Percentiles rank a stretch among this genome's conserved stretches.
These are phyloP conservation scores for Myrmophylax atrothorax DNA, from an alignment of 2,113 vertebrate species.

Conservation along the genomic window DNA sequence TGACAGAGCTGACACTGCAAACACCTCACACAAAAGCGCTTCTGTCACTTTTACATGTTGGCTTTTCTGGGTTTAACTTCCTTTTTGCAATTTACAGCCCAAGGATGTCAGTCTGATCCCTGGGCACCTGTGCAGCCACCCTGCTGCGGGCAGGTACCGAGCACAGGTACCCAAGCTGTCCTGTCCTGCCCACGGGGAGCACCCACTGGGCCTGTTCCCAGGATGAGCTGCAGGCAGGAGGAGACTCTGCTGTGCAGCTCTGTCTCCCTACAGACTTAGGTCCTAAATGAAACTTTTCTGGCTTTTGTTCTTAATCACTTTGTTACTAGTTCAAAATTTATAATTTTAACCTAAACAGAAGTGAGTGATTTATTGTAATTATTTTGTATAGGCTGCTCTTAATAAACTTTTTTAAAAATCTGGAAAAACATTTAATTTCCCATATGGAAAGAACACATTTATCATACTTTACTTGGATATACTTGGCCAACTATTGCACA, in stretches of 20 bases:
- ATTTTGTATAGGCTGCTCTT: conserved; percentile 54
- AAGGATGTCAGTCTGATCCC: background rate
- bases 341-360: conserved; percentile 26
- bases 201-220: background rate
- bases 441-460: conserved; percentile 64
- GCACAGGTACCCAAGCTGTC: background rate
- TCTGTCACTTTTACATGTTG: background rate
- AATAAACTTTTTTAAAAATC: conserved; percentile 2
- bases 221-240: background rate
- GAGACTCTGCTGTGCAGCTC: background rate
- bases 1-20: background rate
- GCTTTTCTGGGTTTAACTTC: background rate
- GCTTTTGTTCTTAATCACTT: conserved; percentile 30
- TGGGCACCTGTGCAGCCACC: background rate
- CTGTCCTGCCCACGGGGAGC: background rate
- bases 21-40: background rate
- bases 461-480: conserved; percentile 62
- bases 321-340: background rate
- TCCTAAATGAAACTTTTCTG: background rate
- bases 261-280: background rate
- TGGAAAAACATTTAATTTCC: conserved; percentile 67
- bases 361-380: conserved; percentile 58
- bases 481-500: conserved; percentile 48
- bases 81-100: background rate
- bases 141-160: background rate